Base-by-base conservation (phyloP, 2,113 vertebrate species). In the Salvelinus alpinus region DNA sequence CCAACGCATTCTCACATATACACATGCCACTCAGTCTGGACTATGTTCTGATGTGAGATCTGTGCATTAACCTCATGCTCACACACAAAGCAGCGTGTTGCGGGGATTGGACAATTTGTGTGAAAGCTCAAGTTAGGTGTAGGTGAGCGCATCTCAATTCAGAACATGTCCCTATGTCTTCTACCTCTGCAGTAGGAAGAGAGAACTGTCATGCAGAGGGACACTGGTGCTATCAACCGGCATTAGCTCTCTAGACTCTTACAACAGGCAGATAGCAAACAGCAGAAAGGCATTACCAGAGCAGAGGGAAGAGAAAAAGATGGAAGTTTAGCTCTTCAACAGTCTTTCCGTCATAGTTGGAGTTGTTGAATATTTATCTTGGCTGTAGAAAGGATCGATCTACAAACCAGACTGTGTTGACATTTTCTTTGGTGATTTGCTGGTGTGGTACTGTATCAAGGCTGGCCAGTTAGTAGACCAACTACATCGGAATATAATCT, bases 201-300 rank as follows among this genome's bases (percentile, higher is more conserved):
- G 64, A 75, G 18, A 78, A 74, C n/a, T 48, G 38, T 84, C 86
- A 85, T 88, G 88, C 88, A 86, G 34, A 69, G 64, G 70, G 14
- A 47, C 3, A 44, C 27, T 64, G 69, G 70, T 72, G 75, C 76
- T 82, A 71, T 29, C 24, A 29, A 60, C 24, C 70, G 66, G 71
- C 77, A 75, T 71, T 68, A 69, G 81, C 73, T 74, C 38, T 78
- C 59, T 72, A 60, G 29, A 72, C 22, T 81, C 25, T 48, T 25
- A 54, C 27, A 67, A 31, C 71, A 84, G 70, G 80, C 74, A 65
- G 24, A 78, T 38, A 79, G 85, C 82, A 83, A 57, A 73, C 78
- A 78, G 74, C 70, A 65, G 71, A n/a, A 73, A 71, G 70, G 66
- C 77, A 74, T 71, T 78, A 71, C 5, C 80, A 74, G 29, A 62